Base-by-base conservation (phyloP, 2,888 invertebrate genomes). In the Cantharis rustica region DNA sequence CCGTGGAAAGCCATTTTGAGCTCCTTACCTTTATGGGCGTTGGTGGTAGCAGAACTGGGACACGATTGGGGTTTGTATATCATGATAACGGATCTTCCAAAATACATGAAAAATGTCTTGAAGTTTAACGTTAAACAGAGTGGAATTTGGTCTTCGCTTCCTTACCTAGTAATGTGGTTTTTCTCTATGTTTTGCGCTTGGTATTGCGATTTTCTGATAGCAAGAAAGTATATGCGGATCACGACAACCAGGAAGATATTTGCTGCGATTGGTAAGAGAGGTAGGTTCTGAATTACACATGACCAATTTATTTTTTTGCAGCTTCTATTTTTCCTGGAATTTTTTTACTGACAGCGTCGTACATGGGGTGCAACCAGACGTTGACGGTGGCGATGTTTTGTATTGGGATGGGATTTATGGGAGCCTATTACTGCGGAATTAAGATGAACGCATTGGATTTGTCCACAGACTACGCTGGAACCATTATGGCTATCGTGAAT, bases 61-160 rank as follows among this genome's bases (percentile, higher is more conserved):
- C 93, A 93, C 85, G 93, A 93, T 82, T 93, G 92, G 91, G 93
- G 93, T 3, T 92, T 93, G 84, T 93, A 92, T 85, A 93, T 93
- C 4, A 91, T 93, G 90, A 91, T 93, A 17, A 93, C 93, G 0
- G 93, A 93, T 83, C 87, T 94, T 13, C 93, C 93, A 0, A 92
- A 91, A 81, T 93, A 93, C 86, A 92, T 93, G 91, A 91, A 90
- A 61, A 92, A 92, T 75, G 91, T 93, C 1, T 86, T 93, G 69
- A 90, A 92, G 83, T 93, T 93, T 85, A 90, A 92, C 82, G 91
- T 93, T 72, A 89, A 90, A 80, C 87, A 91, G 81, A 93, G 93
- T 76, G 93, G 93, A 2, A 86, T 91, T 0, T 88, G 92, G 31
- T 92, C 93, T 0, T 90, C 93, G 0, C 82, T 93, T 13, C 93